phyloP scores from a whole-genome alignment of 2,797 vertebrate species.

The Phaenicophaeus curvirostris region DNA sequence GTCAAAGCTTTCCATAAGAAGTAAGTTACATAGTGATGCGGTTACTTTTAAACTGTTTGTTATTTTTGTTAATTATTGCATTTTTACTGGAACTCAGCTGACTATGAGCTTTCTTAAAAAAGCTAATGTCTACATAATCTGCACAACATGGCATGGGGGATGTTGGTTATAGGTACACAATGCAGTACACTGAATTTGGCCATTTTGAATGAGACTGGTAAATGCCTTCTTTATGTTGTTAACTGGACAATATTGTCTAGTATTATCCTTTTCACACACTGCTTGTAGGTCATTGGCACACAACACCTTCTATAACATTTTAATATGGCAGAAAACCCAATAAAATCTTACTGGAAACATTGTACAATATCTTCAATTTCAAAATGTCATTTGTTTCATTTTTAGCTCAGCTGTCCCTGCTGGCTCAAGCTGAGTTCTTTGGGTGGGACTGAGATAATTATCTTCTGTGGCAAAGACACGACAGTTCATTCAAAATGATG shows the following conservation, averaged over 20 bases:
- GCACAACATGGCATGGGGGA: background rate
- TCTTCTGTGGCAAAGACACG: slow-evolving; percentile 42
- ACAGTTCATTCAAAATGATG: slow-evolving; percentile 41
- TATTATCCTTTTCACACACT: background rate
- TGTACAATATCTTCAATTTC: background rate
- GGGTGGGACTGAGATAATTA: slow-evolving; percentile 42
- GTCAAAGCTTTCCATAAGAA: background rate
- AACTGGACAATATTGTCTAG: background rate
- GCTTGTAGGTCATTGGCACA: background rate
- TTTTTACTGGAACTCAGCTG: background rate
- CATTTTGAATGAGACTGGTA: background rate
- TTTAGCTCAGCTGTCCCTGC: slow-evolving; percentile 33
- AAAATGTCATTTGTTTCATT: background rate
- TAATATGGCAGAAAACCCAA: background rate
- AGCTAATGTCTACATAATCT: background rate
- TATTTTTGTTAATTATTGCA: background rate
- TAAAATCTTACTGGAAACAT: slow-evolving; percentile 14
- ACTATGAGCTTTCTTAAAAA: background rate
- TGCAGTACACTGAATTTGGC: background rate
- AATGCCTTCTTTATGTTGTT: background rate
- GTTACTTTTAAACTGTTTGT: background rate
- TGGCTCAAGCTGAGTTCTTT: slow-evolving; percentile 34
- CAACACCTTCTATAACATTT: background rate
- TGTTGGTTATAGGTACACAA: background rate
- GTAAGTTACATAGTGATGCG: background rate